Conservation (phyloP, 2,113 vertebrate species). For the Laticauda laticaudata region DNA sequence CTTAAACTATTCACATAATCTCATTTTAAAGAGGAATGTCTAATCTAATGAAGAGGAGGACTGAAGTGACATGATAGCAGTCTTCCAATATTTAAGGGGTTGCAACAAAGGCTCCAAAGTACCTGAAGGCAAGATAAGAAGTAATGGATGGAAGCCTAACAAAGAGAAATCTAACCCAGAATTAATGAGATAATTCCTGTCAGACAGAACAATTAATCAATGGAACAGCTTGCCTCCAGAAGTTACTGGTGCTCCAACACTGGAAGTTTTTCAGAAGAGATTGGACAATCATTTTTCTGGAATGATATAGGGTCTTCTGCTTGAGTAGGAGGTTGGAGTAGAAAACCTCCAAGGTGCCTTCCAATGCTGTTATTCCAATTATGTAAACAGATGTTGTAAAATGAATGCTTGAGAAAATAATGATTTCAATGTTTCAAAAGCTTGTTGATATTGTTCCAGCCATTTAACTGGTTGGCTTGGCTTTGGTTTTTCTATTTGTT, state of each 20-base stretch:
- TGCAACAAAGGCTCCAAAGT: not conserved
- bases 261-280: not conserved
- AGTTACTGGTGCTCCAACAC: not conserved
- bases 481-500: too few relatives aligned
- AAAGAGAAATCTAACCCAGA: not conserved
- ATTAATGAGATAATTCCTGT: not conserved
- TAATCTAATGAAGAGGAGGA: not conserved
- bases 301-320: not conserved
- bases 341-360: not conserved
- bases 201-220: not conserved
- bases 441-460: too few relatives aligned
- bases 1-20: not conserved
- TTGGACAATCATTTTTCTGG: not conserved
- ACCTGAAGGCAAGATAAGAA: not conserved
- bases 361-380: not conserved
- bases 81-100: not conserved
- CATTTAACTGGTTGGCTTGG: too few relatives aligned
- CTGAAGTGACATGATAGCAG: not conserved
- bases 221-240: not conserved
- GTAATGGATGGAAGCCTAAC: not conserved
- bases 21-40: not conserved
- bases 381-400: not conserved
- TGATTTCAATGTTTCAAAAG: too few relatives aligned
- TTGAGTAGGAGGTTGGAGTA: not conserved
- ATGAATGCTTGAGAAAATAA: too few relatives aligned